Evolutionary conservation across 2,113 vertebrate species (phyloP).

Genomic region (Peromyscus maniculatus): DNA sequence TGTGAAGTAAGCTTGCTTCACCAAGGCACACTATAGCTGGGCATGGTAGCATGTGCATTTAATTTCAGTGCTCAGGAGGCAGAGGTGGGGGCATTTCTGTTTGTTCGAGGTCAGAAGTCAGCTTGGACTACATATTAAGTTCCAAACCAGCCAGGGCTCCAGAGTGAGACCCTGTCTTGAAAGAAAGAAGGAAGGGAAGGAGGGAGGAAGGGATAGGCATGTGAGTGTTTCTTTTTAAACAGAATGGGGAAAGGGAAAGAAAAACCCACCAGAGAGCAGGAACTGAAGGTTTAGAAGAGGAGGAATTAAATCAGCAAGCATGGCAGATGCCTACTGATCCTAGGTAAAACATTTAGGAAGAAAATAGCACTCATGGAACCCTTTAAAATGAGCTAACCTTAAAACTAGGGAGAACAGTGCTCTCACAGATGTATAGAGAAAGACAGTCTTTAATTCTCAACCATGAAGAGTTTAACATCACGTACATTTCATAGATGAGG

Average conservation of each 20-base stretch:
- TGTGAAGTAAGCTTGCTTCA: not conserved
- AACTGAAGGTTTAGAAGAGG: not conserved
- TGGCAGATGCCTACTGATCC: not conserved
- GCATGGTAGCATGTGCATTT: not conserved
- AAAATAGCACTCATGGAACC: not conserved
- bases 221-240: not conserved
- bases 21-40: not conserved
- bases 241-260: not conserved
- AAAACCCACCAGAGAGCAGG: constrained; percentile 8
- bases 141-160: not conserved
- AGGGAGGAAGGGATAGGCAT: not conserved
- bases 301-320: not conserved
- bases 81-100: not conserved
- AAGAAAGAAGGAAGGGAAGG: not conserved
- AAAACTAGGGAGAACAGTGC: not conserved
- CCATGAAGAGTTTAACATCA: not conserved
- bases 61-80: not conserved
- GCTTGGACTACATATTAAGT: not conserved
- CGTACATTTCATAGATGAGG: not conserved
- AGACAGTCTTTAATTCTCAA: not conserved
- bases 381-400: not conserved
- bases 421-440: not conserved
- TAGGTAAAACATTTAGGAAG: not conserved
- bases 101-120: not conserved
- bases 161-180: not conserved